Evolutionary conservation across 1,140 invertebrate species (phyloP).

Genomic region (Drosophila yakuba): DNA sequence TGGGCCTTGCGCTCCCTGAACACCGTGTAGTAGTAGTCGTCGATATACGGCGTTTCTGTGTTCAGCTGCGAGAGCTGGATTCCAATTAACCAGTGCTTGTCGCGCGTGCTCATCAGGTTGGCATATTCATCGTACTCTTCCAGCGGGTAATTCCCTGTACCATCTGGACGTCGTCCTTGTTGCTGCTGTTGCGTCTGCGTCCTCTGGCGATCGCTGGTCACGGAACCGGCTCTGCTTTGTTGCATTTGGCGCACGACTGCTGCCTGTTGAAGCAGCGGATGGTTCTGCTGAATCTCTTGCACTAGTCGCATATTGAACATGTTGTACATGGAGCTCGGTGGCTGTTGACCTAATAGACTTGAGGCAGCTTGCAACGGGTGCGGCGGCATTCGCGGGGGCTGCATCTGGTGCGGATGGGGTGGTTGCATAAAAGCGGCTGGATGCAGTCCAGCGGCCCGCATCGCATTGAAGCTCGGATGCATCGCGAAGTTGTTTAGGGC

Average conservation of each 20-base stretch:
- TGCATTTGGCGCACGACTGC: conserved; percentile 65
- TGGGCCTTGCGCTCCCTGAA: conserved; percentile 87
- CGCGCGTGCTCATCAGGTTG: conserved; percentile 94
- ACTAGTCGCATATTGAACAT: conserved; percentile 85
- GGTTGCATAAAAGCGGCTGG: conserved; percentile 85
- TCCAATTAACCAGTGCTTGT: conserved; percentile 97
- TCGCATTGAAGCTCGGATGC: conserved; percentile 84
- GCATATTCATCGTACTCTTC: conserved; percentile 91
- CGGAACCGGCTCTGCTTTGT: conserved; percentile 43
- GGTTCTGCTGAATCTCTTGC: conserved; percentile 87
- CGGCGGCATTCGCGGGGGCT: conserved; percentile 69
- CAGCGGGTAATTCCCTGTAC: conserved; percentile 73
- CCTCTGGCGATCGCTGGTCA: conserved; percentile 43
- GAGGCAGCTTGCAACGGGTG: conserved; percentile 47
- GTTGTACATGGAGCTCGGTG: conserved; percentile 74
- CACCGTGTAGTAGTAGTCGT: conserved; percentile 94
- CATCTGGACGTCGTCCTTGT: conserved; percentile 51
- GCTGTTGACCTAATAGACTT: conserved; percentile 66
- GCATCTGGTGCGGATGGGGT: conserved; percentile 51
- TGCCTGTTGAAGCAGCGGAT: conserved; percentile 85
- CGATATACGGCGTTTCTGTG: conserved; percentile 93
- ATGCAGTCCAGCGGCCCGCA: conserved; percentile 79
- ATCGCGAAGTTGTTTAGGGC: conserved; percentile 84
- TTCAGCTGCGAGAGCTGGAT: conserved; percentile 96
- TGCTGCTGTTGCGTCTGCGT: conserved; percentile 51